These are phyloP conservation scores for Drosophila sechellia DNA, from an alignment of 1,140 invertebrate species.

Conservation along the genomic window DNA sequence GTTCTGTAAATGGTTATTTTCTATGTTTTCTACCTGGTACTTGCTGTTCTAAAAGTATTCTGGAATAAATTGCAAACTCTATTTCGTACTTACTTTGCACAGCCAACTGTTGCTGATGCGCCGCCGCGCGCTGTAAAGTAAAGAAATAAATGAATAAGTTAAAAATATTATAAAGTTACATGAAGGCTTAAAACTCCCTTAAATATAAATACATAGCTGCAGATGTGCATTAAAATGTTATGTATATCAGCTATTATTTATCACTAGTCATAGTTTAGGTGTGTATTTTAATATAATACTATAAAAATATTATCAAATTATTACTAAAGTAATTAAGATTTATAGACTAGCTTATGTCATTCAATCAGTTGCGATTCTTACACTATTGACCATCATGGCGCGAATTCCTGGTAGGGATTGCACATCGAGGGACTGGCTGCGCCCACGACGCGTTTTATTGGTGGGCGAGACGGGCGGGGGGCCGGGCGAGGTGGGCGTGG, in stretches of 20 bases:
- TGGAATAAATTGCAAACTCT: background rate
- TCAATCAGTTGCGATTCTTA: conserved; percentile 31
- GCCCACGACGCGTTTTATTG: conserved; percentile 74
- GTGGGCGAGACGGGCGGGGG: conserved; percentile 69
- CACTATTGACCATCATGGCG: conserved; percentile 73
- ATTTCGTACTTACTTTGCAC: conserved; percentile 86
- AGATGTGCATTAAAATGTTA: too few relatives aligned
- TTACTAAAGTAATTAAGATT: background rate
- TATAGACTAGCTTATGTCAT: background rate
- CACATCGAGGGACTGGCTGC: conserved; percentile 91
- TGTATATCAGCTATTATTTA: too few relatives aligned
- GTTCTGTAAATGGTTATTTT: conserved; percentile 31
- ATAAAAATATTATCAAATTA: too few relatives aligned
- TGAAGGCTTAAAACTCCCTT: too few relatives aligned
- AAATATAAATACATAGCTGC: background rate
- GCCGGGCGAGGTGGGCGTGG: conserved; percentile 61
- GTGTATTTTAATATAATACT: too few relatives aligned
- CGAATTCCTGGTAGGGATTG: conserved; percentile 90
- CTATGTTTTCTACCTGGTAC: conserved; percentile 43
- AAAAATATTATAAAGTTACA: background rate
- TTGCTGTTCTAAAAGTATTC: conserved; percentile 57
- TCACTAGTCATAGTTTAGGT: too few relatives aligned
- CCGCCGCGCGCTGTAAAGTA: conserved; percentile 88
- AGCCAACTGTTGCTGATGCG: conserved; percentile 87
- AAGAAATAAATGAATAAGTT: conserved; percentile 28